phyloP scores from a whole-genome alignment of 2,113 vertebrate genomes.

The Strigops habroptila region DNA sequence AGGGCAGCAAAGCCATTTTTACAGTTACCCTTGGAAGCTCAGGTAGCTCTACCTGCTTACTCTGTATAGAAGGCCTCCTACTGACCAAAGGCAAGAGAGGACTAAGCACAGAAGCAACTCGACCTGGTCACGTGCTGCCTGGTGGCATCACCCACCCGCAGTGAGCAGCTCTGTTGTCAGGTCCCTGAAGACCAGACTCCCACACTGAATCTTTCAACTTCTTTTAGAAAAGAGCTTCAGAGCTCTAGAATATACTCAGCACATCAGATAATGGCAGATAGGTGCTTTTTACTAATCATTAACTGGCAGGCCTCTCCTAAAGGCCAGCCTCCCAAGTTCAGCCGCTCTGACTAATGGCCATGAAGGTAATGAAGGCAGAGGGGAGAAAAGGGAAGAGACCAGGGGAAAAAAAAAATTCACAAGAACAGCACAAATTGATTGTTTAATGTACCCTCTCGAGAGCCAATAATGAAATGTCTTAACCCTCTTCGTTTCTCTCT shows the following conservation, averaged over 20 bases:
- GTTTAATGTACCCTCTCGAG: conserved; percentile 69
- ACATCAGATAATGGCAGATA: conserved; percentile 37
- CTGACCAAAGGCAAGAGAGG: not conserved
- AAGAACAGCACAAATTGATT: conserved; percentile 49
- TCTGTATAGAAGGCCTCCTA: not conserved
- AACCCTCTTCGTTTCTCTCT: conserved; percentile 56
- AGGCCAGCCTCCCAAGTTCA: conserved; percentile 49
- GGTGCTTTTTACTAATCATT: conserved; percentile 58
- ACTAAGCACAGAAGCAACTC: not conserved
- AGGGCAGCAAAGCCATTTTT: not conserved
- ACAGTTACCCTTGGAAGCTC: not conserved
- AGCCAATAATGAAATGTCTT: conserved; percentile 59
- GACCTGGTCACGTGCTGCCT: not conserved
- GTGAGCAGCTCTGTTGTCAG: not conserved
- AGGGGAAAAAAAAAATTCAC: conserved; percentile 23
- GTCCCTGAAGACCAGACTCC: not conserved
- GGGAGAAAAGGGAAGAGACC: conserved; percentile 46
- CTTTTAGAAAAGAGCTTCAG: conserved; percentile 19
- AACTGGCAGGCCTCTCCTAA: conserved; percentile 48
- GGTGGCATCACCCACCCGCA: not conserved
- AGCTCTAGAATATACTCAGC: conserved; percentile 23
- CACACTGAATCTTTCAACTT: not conserved
- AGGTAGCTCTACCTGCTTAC: not conserved
- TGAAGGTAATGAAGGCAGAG: conserved; percentile 56
- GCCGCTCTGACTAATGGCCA: conserved; percentile 40